These are phyloP conservation scores for Phoxinus dragarum DNA, from an alignment of 2,797 vertebrate species.

Conservation along the genomic window DNA sequence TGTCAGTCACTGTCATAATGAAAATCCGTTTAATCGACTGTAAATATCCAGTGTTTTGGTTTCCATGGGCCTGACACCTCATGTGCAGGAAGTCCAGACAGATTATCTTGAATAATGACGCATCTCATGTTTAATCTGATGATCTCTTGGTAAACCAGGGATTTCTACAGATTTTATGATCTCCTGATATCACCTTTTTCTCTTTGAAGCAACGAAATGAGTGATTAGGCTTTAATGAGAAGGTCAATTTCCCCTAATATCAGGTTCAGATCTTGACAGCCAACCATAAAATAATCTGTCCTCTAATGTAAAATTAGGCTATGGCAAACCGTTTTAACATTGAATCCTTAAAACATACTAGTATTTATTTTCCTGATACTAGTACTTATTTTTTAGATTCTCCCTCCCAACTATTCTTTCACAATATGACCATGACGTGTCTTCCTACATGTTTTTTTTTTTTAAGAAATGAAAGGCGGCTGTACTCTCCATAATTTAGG, in stretches of 20 bases:
- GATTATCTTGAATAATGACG: constrained; percentile 19
- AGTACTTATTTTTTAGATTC: too few species aligned
- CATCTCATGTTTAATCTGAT: constrained; percentile 14
- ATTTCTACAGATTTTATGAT: background rate
- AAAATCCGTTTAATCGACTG: background rate
- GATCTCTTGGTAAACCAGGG: background rate
- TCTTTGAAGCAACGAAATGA: background rate
- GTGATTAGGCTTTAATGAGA: background rate
- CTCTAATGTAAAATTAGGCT: background rate
- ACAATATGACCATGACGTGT: too few species aligned
- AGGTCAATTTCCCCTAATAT: background rate
- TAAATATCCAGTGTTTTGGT: background rate
- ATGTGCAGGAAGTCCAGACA: constrained; percentile 33
- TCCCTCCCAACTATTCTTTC: too few species aligned
- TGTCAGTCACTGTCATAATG: background rate
- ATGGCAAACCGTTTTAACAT: background rate
- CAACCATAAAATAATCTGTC: background rate
- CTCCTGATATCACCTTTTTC: background rate
- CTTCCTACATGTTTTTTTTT: too few species aligned
- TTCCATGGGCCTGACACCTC: constrained; percentile 6
- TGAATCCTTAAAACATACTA: background rate
- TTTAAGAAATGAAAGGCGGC: too few species aligned
- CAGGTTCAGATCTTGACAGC: background rate
- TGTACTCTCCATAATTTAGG: too few species aligned
- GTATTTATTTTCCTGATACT: too few species aligned